Percentiles rank a stretch among this genome's conserved stretches.
phyloP scores from a whole-genome alignment of 2,888 invertebrate genomes.

The Himalopsyche tibetana region DNA sequence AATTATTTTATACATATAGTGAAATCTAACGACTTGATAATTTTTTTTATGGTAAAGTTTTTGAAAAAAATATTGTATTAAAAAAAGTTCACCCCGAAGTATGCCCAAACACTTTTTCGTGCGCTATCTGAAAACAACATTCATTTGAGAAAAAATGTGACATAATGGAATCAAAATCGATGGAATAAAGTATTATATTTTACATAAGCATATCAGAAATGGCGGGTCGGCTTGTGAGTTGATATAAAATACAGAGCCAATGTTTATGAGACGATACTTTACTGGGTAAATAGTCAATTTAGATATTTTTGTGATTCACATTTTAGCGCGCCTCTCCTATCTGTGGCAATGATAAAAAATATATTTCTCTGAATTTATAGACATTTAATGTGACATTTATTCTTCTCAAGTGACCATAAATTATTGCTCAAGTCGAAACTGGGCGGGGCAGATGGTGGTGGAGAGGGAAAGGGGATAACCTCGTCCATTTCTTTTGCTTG shows the following conservation, averaged over 20 bases:
- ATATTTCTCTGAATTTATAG: conserved; percentile 19
- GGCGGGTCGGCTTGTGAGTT: too few relatives aligned
- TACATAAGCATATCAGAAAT: too few relatives aligned
- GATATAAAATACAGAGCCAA: background rate
- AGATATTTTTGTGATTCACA: conserved; percentile 4
- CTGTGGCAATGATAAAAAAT: conserved; percentile 20
- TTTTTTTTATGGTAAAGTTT: too few relatives aligned
- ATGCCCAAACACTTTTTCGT: too few relatives aligned
- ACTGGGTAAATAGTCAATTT: conserved; percentile 11
- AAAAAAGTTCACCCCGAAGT: too few relatives aligned
- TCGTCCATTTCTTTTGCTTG: conserved; percentile 27
- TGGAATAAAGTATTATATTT: too few relatives aligned
- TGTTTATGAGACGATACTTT: background rate
- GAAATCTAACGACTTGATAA: too few relatives aligned
- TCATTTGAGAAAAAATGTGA: too few relatives aligned
- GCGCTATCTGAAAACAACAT: too few relatives aligned
- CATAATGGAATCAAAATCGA: too few relatives aligned
- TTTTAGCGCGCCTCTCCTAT: conserved; percentile 6
- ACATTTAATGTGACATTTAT: conserved; percentile 34
- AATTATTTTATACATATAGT: too few relatives aligned
- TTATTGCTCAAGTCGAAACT: conserved; percentile 14
- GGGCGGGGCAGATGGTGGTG: background rate
- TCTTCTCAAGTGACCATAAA: conserved; percentile 26
- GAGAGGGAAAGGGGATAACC: background rate
- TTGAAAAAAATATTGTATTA: too few relatives aligned